A percentile compares a stretch with the other conserved stretches of the same genome.
Conservation (phyloP, 2,888 invertebrate species). For the Ctenicera cuprea region DNA sequence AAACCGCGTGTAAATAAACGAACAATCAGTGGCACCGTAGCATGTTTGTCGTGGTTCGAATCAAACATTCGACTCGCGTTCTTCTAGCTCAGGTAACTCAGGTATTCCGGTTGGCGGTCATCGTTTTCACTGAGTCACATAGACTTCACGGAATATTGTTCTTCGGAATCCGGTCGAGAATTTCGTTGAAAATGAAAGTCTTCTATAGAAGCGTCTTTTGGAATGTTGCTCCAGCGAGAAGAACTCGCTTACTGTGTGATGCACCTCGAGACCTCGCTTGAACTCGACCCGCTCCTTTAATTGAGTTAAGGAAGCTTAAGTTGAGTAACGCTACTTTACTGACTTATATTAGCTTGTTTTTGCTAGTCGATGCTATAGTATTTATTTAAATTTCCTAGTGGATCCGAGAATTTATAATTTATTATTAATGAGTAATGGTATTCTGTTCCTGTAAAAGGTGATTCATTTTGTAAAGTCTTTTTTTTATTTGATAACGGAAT, state of each 20-base stretch:
- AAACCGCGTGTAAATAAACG: constrained; percentile 21
- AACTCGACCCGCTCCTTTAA: constrained; percentile 62
- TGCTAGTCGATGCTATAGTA: not conserved
- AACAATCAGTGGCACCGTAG: constrained; percentile 33
- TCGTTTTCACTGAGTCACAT: constrained; percentile 49
- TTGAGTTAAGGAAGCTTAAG: constrained; percentile 49
- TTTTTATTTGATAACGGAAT: not conserved
- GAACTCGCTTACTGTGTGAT: constrained; percentile 15
- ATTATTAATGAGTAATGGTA: constrained; percentile 2
- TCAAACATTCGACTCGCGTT: constrained; percentile 10
- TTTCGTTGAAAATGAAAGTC: constrained; percentile 51
- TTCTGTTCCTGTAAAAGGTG: constrained; percentile 15
- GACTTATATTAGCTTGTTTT: constrained; percentile 1
- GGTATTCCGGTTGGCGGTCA: constrained; percentile 43
- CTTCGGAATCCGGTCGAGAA: constrained; percentile 49
- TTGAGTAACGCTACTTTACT: constrained; percentile 38
- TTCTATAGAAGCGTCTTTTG: constrained; percentile 5
- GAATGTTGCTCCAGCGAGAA: constrained; percentile 45
- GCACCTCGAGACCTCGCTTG: constrained; percentile 58
- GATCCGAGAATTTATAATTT: not conserved
- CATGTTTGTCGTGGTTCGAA: constrained; percentile 26
- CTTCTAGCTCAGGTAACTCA: constrained; percentile 19
- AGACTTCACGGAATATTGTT: constrained; percentile 45
- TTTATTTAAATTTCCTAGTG: not conserved
- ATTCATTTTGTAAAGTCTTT: not conserved